These are phyloP conservation scores for Gonocerus acuteangulatus DNA, from an alignment of 2,888 invertebrate species.

Conservation along the genomic window DNA sequence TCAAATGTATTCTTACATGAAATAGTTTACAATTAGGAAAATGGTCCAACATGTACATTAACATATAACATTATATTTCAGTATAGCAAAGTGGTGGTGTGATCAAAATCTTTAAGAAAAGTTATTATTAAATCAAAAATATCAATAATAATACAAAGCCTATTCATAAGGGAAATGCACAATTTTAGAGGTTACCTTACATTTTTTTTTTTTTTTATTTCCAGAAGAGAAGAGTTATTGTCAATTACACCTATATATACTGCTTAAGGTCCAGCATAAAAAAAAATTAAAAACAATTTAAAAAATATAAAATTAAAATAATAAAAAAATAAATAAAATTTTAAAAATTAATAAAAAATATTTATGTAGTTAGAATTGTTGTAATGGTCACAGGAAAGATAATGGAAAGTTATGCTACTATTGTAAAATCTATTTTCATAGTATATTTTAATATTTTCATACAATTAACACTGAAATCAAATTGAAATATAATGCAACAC, in stretches of 20 bases:
- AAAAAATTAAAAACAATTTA: too few species aligned
- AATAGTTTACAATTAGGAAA: conserved; percentile 10
- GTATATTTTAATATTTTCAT: too few species aligned
- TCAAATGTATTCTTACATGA: neutral
- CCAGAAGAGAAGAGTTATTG: neutral
- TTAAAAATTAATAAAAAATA: too few species aligned
- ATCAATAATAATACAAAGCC: neutral
- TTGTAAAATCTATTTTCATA: neutral
- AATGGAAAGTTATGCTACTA: conserved; percentile 7
- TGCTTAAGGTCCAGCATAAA: conserved; percentile 1
- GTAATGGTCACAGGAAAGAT: conserved; percentile 2
- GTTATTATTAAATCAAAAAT: neutral
- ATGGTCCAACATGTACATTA: conserved; percentile 17
- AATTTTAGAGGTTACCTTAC: neutral
- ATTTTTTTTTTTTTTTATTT: too few species aligned
- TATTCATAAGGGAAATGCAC: neutral
- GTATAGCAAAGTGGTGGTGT: neutral
- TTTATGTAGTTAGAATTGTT: neutral
- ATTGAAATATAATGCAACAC: too few species aligned
- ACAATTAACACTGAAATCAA: too few species aligned
- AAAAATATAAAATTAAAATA: too few species aligned
- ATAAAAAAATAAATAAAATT: too few species aligned
- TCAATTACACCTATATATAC: conserved; percentile 9
- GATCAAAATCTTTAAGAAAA: neutral
- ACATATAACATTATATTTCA: neutral